Evolutionary conservation across 2,888 invertebrate genomes (phyloP).

Genomic region (Campopleginae sp.): DNA sequence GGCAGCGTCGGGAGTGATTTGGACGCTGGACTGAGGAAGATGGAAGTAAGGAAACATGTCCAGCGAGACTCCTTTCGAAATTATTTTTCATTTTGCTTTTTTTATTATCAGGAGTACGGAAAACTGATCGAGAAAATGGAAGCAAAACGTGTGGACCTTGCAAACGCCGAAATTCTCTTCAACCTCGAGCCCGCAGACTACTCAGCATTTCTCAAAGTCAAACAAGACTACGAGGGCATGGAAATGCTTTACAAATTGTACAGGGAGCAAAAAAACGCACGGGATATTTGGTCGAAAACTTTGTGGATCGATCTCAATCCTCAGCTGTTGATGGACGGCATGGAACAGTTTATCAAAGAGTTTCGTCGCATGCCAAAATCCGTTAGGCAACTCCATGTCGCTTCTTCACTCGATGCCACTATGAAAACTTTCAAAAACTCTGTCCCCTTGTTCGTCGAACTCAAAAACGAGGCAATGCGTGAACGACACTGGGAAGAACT

Average conservation of each 20-base stretch:
- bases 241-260: conserved; percentile 91
- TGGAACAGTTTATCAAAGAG: conserved; percentile 93
- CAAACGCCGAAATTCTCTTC: conserved; percentile 93
- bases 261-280: conserved; percentile 90
- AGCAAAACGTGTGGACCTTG: conserved; percentile 87
- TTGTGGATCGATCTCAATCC: conserved; percentile 95
- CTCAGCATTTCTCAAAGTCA: conserved; percentile 88
- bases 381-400: conserved; percentile 86
- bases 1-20: conserved; percentile 91
- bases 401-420: conserved; percentile 89
- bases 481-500: conserved; percentile 96
- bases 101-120: conserved; percentile 86
- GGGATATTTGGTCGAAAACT: conserved; percentile 94
- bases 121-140: conserved; percentile 89
- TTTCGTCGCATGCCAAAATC: conserved; percentile 90
- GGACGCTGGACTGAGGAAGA: conserved; percentile 89
- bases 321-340: conserved; percentile 92
- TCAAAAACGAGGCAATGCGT: conserved; percentile 95
- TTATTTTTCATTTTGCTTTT: not conserved
- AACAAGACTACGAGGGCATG: conserved; percentile 88
- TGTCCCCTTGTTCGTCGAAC: conserved; percentile 94
- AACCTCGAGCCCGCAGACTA: conserved; percentile 95
- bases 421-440: conserved; percentile 95
- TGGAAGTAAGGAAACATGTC: conserved; percentile 86
- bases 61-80: not conserved